A percentile compares a stretch with the other conserved stretches of the same genome.
Conservation (phyloP, 2,113 vertebrate genomes). For the Hassar affinis region DNA sequence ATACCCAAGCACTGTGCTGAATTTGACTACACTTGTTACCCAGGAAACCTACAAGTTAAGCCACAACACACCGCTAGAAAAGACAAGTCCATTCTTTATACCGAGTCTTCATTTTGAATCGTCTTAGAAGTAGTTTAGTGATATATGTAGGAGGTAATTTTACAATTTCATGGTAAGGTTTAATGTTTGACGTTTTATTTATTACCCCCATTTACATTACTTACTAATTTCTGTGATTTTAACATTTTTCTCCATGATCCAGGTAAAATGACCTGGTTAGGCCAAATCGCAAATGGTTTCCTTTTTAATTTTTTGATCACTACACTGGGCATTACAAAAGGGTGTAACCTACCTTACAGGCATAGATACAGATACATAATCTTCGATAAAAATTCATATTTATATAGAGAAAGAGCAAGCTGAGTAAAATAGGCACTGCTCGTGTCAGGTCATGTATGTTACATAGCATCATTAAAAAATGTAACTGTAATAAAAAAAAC, state of each 20-base stretch:
- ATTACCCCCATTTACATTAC: not conserved
- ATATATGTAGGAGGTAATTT: not conserved
- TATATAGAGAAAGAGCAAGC: not conserved
- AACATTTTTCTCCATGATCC: not conserved
- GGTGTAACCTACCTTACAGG: too few relatives aligned
- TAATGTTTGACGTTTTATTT: not conserved
- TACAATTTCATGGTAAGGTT: not conserved
- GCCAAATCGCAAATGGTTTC: not conserved
- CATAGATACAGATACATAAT: not conserved
- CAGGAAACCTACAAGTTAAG: not conserved
- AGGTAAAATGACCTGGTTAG: not conserved
- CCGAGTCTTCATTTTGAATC: not conserved
- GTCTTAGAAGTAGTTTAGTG: not conserved
- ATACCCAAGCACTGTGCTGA: not conserved
- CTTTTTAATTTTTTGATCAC: not conserved
- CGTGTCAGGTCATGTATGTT: not conserved
- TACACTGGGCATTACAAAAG: not conserved
- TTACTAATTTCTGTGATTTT: not conserved
- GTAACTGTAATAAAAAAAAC: not conserved
- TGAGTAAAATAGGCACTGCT: not conserved
- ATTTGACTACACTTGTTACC: not conserved
- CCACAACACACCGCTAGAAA: not conserved
- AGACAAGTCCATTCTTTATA: not conserved
- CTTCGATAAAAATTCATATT: not conserved
- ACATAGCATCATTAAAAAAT: not conserved